Base-by-base conservation (phyloP, 2,113 vertebrate species). In the Cololabis saira region DNA sequence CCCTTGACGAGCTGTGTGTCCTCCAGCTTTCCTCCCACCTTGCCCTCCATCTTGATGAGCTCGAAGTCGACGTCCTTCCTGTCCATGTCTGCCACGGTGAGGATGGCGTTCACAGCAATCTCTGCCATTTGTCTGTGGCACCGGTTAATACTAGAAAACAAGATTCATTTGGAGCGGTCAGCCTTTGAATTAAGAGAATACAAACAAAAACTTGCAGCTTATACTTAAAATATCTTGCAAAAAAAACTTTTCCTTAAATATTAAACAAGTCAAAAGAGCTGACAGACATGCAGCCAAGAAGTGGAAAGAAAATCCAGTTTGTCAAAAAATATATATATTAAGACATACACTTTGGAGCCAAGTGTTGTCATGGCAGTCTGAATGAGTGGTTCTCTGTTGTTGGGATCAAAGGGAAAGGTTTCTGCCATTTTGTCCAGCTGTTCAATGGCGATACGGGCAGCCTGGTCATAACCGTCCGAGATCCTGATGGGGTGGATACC, bases 71-170 rank as follows among this genome's bases (percentile, higher is more conserved):
- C 98, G 59, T 99, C 98, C 78, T 95, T 97, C 47, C 97, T 95
- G n/a, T 95, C 95, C 96, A 99, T 95, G 77, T 98, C 97, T 0
- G 95, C 98, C 55, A 99, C 98, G 0, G 97, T 96, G 51, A 99
- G 93, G 53, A 99, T 86, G 16, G 96, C 97, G 9, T 97, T 95
- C 18, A 99, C 98, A 0, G 98, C 98, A 7, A 99, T 99, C 90
- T 98, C 96, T 5, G 98, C 98, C 98, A 99, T 99, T 73, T 98
- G 97, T 56, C 94, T 94, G 90, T 99, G 97, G 76, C 98, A 99
- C 60, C 97, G 97, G 88, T 98, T 99, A 74, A 99, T 95, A 76
- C 98, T 99, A 81, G 44, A 52, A 68, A 42, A 62, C 33, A 41
- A 64, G 37, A 19, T 51, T 27, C 2, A 45, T 15, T 44, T 18